Evolutionary conservation across 2,888 invertebrate genomes (phyloP).

Genomic region (Lasioglossum pauxillum): DNA sequence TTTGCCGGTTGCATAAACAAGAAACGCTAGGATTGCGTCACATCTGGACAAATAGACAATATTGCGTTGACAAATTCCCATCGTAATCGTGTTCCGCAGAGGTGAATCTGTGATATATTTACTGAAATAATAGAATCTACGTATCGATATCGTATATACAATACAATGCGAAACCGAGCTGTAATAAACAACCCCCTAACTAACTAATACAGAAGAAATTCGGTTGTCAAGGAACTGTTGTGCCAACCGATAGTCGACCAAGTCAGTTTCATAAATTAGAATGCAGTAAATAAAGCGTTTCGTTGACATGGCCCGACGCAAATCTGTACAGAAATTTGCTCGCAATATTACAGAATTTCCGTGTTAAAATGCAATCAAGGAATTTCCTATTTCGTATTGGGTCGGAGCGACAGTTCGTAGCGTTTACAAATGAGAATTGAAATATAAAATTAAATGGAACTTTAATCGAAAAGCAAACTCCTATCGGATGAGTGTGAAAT

Average conservation of each 20-base stretch:
- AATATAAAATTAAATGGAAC: no score
- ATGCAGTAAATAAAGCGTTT: neutral
- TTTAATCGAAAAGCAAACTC: neutral
- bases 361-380: neutral
- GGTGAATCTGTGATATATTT: neutral
- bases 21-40: neutral
- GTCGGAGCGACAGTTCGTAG: no score
- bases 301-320: no score
- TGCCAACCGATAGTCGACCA: no score
- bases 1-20: constrained; percentile 23
- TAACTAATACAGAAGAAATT: neutral
- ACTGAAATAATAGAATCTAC: no score
- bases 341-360: neutral
- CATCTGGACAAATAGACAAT: neutral
- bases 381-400: neutral
- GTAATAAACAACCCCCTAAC: neutral
- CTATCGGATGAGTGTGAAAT: neutral
- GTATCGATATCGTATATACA: neutral
- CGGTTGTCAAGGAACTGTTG: no score
- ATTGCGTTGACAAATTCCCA: neutral
- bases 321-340: neutral
- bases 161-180: neutral
- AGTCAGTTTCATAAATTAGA: neutral
- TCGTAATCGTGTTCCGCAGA: neutral
- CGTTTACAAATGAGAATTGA: no score